Conservation (phyloP, 2,888 invertebrate genomes). For the Harpalus rubripes region DNA sequence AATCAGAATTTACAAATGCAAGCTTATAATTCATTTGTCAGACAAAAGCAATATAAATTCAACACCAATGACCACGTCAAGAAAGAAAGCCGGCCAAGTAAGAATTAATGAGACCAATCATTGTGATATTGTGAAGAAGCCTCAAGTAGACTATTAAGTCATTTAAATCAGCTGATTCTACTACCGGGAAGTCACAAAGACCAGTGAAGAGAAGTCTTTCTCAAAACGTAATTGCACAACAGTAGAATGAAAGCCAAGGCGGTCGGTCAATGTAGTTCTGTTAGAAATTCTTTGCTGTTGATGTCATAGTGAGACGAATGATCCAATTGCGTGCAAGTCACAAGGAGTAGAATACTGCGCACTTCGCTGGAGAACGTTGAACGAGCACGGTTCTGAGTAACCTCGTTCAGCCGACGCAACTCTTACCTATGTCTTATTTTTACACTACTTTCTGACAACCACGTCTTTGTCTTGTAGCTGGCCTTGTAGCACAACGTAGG, state of each 20-base stretch:
- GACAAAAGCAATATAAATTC: not conserved
- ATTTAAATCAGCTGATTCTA: slow-evolving; percentile 21
- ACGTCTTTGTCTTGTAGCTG: slow-evolving; percentile 9
- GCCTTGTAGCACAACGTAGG: slow-evolving; percentile 18
- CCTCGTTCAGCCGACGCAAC: slow-evolving; percentile 5
- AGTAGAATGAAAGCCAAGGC: slow-evolving; percentile 13
- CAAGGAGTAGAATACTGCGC: slow-evolving; percentile 28
- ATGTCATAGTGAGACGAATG: slow-evolving; percentile 38
- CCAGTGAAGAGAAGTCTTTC: not conserved
- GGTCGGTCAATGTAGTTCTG: slow-evolving; percentile 12
- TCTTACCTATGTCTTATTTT: slow-evolving; percentile 9
- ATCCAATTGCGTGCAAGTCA: slow-evolving; percentile 32
- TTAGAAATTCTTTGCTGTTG: slow-evolving; percentile 18
- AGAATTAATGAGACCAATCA: not conserved
- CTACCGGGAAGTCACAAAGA: not conserved
- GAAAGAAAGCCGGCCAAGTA: no score
- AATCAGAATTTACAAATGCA: not conserved
- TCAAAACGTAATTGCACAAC: not conserved
- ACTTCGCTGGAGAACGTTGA: slow-evolving; percentile 9
- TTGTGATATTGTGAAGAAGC: not conserved
- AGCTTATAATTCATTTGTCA: not conserved
- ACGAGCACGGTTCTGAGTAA: not conserved
- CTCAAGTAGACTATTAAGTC: not conserved
- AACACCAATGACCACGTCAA: not conserved
- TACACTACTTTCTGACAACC: not conserved